Conservation (phyloP, 2,113 vertebrate species). For the Tetrao urogallus region DNA sequence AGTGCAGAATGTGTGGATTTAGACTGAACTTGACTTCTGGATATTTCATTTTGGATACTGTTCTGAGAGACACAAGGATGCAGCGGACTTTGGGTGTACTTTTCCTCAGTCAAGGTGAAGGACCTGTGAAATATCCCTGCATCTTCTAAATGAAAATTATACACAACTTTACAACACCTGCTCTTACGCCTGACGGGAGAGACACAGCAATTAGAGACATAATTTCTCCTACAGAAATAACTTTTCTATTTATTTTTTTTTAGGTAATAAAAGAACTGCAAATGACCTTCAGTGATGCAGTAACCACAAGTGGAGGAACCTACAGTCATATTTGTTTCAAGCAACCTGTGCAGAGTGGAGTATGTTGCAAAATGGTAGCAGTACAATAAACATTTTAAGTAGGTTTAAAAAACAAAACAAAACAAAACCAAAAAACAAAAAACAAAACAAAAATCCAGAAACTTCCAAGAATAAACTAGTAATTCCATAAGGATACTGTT, state of each 20-base stretch:
- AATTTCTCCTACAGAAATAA: not conserved
- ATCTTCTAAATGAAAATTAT: not conserved
- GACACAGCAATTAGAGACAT: rapidly evolving
- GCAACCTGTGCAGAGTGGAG: rapidly evolving
- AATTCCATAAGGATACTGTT: not conserved
- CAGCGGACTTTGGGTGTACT: not conserved
- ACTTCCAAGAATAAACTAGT: not conserved
- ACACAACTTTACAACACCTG: rapidly evolving
- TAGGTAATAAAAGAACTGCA: not conserved
- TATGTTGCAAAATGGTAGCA: not conserved
- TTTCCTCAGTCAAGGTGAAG: not conserved
- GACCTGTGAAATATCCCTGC: not conserved
- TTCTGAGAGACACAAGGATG: not conserved
- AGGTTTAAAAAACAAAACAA: not conserved
- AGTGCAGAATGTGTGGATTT: not conserved
- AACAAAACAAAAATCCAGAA: not conserved
- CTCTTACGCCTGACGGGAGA: not conserved
- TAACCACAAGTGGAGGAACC: not conserved
- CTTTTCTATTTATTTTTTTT: not conserved
- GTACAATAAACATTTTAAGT: not conserved
- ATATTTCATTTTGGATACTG: not conserved
- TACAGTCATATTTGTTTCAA: not conserved
- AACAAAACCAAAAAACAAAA: no score
- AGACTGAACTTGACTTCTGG: not conserved
- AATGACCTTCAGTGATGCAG: not conserved